Conservation (phyloP, 2,113 vertebrate genomes). For the Camelus bactrianus region DNA sequence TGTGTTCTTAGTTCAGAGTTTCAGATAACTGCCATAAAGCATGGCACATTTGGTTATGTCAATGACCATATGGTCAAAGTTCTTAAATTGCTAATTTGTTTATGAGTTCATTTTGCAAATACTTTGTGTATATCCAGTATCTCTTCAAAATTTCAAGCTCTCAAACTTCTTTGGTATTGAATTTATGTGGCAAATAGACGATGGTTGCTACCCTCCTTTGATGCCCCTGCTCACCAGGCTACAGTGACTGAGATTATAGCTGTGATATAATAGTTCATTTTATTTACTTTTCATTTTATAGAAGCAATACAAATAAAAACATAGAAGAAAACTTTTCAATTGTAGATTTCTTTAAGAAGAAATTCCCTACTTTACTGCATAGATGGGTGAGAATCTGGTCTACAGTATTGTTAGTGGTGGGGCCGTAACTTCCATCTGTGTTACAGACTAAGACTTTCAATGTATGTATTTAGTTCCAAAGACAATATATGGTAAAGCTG, state of each 20-base stretch:
- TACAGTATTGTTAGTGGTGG: neutral
- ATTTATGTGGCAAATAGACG: neutral
- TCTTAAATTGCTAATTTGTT: constrained; percentile 29
- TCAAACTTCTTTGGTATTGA: neutral
- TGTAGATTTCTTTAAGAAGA: neutral
- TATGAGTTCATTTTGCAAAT: neutral
- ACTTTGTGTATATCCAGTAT: neutral
- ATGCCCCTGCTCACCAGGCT: neutral
- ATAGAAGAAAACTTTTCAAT: neutral
- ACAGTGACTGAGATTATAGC: neutral
- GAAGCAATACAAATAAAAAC: neutral
- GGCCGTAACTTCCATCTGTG: neutral
- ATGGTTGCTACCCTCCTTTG: neutral
- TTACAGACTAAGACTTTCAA: neutral
- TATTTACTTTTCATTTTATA: constrained; percentile 3
- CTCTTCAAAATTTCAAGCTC: neutral
- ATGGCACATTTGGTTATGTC: neutral
- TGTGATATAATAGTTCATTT: neutral
- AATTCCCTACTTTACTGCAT: neutral
- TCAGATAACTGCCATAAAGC: neutral
- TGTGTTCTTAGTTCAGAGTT: neutral
- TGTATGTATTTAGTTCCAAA: neutral
- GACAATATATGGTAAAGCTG: neutral
- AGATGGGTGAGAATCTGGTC: neutral
- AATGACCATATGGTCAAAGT: neutral